Conservation (phyloP, 2,797 vertebrate genomes). For the Falco columbarius region DNA sequence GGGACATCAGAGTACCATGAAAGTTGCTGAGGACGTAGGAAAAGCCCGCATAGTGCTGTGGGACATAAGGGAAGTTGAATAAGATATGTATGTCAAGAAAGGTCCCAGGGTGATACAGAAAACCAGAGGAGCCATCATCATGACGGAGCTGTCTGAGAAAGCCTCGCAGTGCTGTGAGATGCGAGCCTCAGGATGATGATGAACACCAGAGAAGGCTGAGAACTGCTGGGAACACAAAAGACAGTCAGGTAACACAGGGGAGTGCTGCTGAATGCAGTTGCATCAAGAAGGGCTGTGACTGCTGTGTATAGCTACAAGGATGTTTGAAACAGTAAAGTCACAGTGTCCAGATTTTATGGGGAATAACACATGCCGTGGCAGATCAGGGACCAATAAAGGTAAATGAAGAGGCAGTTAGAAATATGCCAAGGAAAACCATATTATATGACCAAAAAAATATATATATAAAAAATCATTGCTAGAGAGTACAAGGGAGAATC, state of each 20-base stretch:
- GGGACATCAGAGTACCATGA: constrained; percentile 37
- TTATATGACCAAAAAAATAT: background rate
- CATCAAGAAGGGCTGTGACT: background rate
- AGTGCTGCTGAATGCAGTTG: background rate
- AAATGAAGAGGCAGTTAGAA: constrained; percentile 13
- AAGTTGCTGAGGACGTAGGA: constrained; percentile 54
- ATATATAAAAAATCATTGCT: background rate
- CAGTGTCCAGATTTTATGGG: background rate
- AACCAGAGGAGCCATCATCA: background rate
- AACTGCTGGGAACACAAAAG: background rate
- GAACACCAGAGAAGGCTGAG: background rate
- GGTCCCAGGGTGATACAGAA: background rate
- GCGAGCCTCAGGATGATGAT: background rate
- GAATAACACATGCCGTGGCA: background rate
- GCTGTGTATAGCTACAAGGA: background rate
- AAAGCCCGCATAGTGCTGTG: constrained; percentile 4
- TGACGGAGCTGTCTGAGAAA: constrained; percentile 13
- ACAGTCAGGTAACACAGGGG: background rate
- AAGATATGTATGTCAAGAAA: constrained; percentile 2
- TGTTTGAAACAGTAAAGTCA: background rate
- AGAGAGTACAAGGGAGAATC: constrained; percentile 11
- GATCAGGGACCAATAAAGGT: background rate
- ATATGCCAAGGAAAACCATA: background rate
- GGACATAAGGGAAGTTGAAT: background rate
- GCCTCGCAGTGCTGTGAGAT: background rate